Evolutionary conservation across 2,888 invertebrate species (phyloP).

Genomic region (Caradrina kadenii): DNA sequence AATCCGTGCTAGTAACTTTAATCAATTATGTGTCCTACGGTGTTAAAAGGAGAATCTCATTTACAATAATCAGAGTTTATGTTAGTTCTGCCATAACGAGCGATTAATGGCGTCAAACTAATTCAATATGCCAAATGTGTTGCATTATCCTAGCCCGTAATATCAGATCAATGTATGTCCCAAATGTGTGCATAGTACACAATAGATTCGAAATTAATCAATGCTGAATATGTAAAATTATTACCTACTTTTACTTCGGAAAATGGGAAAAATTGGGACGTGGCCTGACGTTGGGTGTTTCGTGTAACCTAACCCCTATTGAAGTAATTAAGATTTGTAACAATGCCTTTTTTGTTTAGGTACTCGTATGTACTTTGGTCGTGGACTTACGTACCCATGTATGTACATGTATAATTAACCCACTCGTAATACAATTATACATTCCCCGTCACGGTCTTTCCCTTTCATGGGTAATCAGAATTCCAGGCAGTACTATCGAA

Average conservation of each 20-base stretch:
- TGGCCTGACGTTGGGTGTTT: too few species aligned
- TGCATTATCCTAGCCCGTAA: too few species aligned
- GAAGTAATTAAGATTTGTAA: constrained; percentile 9
- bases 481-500: constrained; percentile 42
- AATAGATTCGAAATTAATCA: too few species aligned
- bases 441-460: constrained; percentile 46
- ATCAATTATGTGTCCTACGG: not conserved
- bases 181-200: too few species aligned
- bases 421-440: constrained; percentile 32
- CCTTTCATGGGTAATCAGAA: constrained; percentile 50
- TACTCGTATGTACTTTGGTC: not conserved
- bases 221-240: too few species aligned
- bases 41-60: not conserved
- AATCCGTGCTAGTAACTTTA: not conserved
- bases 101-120: too few species aligned
- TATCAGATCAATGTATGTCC: too few species aligned
- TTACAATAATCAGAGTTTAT: not conserved
- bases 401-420: constrained; percentile 12
- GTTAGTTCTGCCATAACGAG: too few species aligned
- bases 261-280: too few species aligned
- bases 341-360: not conserved
- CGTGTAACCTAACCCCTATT: too few species aligned
- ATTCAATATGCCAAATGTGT: too few species aligned
- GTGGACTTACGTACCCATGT: constrained; percentile 5
- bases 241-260: too few species aligned